Evolutionary conservation across 2,888 invertebrate genomes (phyloP).

Genomic region (Aplocera efformata): DNA sequence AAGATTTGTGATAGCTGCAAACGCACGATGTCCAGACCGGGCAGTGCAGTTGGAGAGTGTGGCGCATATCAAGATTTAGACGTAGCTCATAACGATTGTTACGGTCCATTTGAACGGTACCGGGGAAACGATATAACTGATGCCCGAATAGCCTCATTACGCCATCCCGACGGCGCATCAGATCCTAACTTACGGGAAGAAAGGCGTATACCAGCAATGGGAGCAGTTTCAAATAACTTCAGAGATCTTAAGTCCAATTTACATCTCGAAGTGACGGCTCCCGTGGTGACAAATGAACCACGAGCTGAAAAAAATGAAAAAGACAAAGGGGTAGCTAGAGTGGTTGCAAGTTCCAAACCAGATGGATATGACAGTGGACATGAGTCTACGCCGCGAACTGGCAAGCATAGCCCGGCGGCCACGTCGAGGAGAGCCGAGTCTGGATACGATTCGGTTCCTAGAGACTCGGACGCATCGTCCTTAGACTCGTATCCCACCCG

Average conservation of each 20-base stretch:
- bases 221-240: slow-evolving; percentile 82
- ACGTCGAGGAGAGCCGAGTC: slow-evolving; percentile 91
- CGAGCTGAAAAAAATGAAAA: slow-evolving; percentile 82
- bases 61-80: slow-evolving; percentile 80
- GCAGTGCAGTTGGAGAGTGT: slow-evolving; percentile 84
- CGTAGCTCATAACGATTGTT: slow-evolving; percentile 70
- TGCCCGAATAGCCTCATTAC: slow-evolving; percentile 84
- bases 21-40: slow-evolving; percentile 84
- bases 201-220: slow-evolving; percentile 82
- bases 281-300: slow-evolving; percentile 81
- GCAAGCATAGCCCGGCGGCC: slow-evolving; percentile 89
- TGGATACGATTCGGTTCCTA: slow-evolving; percentile 94
- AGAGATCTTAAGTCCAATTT: slow-evolving; percentile 77
- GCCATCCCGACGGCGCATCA: slow-evolving; percentile 95
- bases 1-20: slow-evolving; percentile 89
- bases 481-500: slow-evolving; percentile 85
- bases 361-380: slow-evolving; percentile 92
- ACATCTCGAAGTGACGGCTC: slow-evolving; percentile 74
- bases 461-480: slow-evolving; percentile 93
- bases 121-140: slow-evolving; percentile 74
- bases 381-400: slow-evolving; percentile 90
- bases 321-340: slow-evolving; percentile 83
- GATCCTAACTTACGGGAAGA: slow-evolving; percentile 92
- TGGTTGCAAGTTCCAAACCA: slow-evolving; percentile 83
- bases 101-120: slow-evolving; percentile 84